Evolutionary conservation across 1,140 invertebrate genomes (phyloP).

Genomic region (Hycleus phaleratus): DNA sequence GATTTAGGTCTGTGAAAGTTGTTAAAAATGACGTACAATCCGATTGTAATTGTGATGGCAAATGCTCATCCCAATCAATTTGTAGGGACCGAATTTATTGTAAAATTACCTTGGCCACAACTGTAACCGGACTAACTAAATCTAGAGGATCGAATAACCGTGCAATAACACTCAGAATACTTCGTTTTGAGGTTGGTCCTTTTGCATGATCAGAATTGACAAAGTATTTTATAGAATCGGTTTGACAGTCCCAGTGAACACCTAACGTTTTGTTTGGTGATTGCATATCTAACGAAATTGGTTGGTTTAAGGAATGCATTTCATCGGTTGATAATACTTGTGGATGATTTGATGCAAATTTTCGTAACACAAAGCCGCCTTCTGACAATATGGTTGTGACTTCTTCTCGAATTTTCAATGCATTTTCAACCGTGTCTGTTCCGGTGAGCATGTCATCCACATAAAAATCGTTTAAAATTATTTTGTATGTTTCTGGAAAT

Average conservation of each 20-base stretch:
- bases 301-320: too few species aligned
- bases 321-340: too few species aligned
- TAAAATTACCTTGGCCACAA: background rate
- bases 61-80: background rate
- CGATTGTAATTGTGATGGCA: too few species aligned
- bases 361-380: too few species aligned
- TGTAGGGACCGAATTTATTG: background rate
- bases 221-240: background rate
- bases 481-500: slow-evolving; percentile 27
- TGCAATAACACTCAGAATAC: background rate
- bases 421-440: too few species aligned
- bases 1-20: too few species aligned
- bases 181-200: background rate
- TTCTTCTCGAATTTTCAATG: too few species aligned
- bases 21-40: too few species aligned
- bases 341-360: too few species aligned
- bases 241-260: background rate
- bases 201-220: background rate
- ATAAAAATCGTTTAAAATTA: slow-evolving; percentile 22
- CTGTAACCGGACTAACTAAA: background rate
- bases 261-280: background rate
- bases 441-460: too few species aligned
- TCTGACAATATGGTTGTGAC: too few species aligned
- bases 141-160: slow-evolving; percentile 1
- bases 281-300: too few species aligned